Conservation (phyloP, 2,888 invertebrate genomes). For the Sinopyrophorus schimmeli region DNA sequence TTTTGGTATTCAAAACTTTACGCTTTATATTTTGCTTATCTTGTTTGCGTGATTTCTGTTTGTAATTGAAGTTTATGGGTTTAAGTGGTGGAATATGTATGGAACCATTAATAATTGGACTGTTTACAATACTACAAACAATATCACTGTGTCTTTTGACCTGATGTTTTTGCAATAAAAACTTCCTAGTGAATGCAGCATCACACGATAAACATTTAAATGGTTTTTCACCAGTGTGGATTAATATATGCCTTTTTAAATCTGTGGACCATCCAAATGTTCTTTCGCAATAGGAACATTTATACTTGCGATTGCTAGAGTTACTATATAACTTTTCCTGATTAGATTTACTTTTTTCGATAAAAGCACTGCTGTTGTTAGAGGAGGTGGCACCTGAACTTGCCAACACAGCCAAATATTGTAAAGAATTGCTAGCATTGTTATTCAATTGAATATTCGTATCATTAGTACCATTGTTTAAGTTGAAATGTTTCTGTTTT, state of each 20-base stretch:
- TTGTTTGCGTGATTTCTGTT: conserved; percentile 36
- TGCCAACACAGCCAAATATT: no score
- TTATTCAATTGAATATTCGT: no score
- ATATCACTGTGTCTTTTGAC: conserved; percentile 44
- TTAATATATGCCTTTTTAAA: conserved; percentile 54
- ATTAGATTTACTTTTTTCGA: conserved; percentile 16
- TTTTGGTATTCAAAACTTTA: conserved; percentile 31
- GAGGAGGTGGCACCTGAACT: no score
- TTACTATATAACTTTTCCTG: conserved; percentile 26
- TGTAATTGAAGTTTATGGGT: conserved; percentile 36
- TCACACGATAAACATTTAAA: conserved; percentile 51
- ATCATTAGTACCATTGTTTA: no score
- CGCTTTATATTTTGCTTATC: conserved; percentile 39
- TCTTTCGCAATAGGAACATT: conserved; percentile 50
- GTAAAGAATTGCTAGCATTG: no score
- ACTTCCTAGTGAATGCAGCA: conserved; percentile 53
- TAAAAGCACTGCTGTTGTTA: no score
- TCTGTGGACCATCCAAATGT: conserved; percentile 55
- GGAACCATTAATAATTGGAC: neutral
- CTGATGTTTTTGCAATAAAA: conserved; percentile 53
- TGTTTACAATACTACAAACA: neutral
- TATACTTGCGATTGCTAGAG: conserved; percentile 44
- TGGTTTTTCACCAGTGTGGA: conserved; percentile 53
- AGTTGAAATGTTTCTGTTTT: no score
- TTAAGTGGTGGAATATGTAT: conserved; percentile 40